phyloP scores from a whole-genome alignment of 2,113 vertebrate genomes.

The Numenius arquata region DNA sequence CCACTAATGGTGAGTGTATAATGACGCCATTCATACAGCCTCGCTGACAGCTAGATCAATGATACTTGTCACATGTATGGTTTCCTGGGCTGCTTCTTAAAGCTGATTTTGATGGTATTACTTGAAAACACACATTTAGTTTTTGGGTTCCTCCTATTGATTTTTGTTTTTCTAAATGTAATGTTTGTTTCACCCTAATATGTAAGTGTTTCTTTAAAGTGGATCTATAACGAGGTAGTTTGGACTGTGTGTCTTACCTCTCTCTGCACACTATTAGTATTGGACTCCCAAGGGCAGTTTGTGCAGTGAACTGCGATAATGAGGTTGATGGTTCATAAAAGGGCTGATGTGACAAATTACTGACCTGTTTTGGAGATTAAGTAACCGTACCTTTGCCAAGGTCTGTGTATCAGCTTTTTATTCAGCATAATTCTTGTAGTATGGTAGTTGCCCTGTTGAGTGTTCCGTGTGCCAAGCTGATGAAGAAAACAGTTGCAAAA shows the following conservation, averaged over 20 bases:
- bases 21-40: neutral
- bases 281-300: constrained; percentile 50
- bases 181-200: constrained; percentile 38
- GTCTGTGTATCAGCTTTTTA: constrained; percentile 20
- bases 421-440: neutral
- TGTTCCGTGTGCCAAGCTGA: neutral
- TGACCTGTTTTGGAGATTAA: constrained; percentile 63
- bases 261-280: constrained; percentile 55
- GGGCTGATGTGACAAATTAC: constrained; percentile 69
- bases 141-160: constrained; percentile 26
- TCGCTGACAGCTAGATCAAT: constrained; percentile 13
- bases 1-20: neutral
- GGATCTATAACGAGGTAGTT: constrained; percentile 62
- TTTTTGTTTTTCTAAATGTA: constrained; percentile 44
- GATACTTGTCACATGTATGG: neutral
- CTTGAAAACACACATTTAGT: neutral
- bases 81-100: constrained; percentile 15
- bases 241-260: constrained; percentile 37
- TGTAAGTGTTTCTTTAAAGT: constrained; percentile 55
- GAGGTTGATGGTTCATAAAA: constrained; percentile 73
- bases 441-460: neutral
- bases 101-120: neutral
- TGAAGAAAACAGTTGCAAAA: neutral
- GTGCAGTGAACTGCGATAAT: constrained; percentile 67
- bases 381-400: constrained; percentile 11